Evolutionary conservation across 1,140 invertebrate genomes (phyloP).

Genomic region (Mamestra configurata): DNA sequence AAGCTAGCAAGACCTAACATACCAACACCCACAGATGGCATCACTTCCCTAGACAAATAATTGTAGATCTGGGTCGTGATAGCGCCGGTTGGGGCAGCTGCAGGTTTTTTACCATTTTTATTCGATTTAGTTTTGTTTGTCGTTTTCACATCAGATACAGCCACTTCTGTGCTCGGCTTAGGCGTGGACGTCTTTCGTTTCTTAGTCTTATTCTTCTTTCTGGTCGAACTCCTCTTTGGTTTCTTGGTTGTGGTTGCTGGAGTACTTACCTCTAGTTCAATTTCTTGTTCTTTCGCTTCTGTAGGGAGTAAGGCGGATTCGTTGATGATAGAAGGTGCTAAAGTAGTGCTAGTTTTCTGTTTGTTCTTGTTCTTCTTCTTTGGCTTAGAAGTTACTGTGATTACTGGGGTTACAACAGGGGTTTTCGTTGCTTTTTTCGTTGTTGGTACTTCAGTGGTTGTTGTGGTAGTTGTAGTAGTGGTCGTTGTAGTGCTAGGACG

Average conservation of each 20-base stretch:
- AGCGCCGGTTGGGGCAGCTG: slow-evolving; percentile 85
- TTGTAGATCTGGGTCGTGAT: slow-evolving; percentile 93
- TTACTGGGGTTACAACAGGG: slow-evolving; percentile 58
- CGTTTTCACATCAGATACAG: slow-evolving; percentile 85
- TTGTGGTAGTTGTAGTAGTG: slow-evolving; percentile 64
- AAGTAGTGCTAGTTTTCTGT: slow-evolving; percentile 66
- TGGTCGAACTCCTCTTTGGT: slow-evolving; percentile 81
- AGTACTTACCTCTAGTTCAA: slow-evolving; percentile 87
- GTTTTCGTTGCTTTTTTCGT: slow-evolving; percentile 67
- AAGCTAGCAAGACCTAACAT: slow-evolving; percentile 91
- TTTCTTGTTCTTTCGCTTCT: slow-evolving; percentile 89
- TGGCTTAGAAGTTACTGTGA: slow-evolving; percentile 71
- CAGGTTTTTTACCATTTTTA: slow-evolving; percentile 79
- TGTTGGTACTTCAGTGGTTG: slow-evolving; percentile 67
- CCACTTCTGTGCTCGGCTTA: slow-evolving; percentile 88
- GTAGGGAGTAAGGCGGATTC: slow-evolving; percentile 78
- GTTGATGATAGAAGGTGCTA: slow-evolving; percentile 65
- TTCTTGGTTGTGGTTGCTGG: slow-evolving; percentile 86
- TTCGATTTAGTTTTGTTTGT: slow-evolving; percentile 82
- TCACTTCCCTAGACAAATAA: slow-evolving; percentile 93
- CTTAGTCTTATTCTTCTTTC: slow-evolving; percentile 87
- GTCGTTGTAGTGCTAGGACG: slow-evolving; percentile 67
- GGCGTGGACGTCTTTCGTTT: slow-evolving; percentile 80
- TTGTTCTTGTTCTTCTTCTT: slow-evolving; percentile 82
- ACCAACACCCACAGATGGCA: slow-evolving; percentile 93